Evolutionary conservation across 2,888 invertebrate species (phyloP).

Genomic region (Psococerastis gibbosa): DNA sequence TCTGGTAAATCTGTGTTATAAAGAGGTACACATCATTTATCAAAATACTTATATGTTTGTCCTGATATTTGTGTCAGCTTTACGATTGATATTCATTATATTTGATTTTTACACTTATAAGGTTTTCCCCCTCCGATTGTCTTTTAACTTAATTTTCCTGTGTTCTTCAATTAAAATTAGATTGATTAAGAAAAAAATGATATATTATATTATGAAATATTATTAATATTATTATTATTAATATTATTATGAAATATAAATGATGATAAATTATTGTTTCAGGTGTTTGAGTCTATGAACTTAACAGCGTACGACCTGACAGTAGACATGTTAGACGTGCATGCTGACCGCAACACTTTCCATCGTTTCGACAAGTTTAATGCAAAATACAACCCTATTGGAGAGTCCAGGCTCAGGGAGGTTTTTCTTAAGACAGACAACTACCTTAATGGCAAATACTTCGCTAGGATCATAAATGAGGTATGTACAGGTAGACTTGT

Average conservation of each 20-base stretch:
- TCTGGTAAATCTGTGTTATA: too few species aligned
- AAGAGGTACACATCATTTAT: too few species aligned
- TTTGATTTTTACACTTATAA: too few species aligned
- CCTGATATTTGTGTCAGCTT: too few species aligned
- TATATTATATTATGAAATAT: too few species aligned
- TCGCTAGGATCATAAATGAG: conserved; percentile 39
- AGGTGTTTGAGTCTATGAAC: conserved; percentile 36
- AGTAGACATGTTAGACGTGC: conserved; percentile 42
- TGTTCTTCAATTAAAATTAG: neutral
- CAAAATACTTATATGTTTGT: too few species aligned
- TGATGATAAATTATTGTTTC: conserved; percentile 12
- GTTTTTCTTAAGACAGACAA: conserved; percentile 48
- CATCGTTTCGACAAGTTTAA: conserved; percentile 45
- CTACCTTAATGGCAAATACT: conserved; percentile 36
- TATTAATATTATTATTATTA: too few species aligned
- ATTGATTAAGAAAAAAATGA: neutral
- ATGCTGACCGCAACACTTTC: conserved; percentile 40
- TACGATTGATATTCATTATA: too few species aligned
- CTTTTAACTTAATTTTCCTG: too few species aligned
- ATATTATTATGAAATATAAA: neutral
- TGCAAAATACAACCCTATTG: conserved; percentile 44
- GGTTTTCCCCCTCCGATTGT: too few species aligned
- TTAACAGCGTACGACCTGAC: conserved; percentile 38
- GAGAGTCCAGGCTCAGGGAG: conserved; percentile 35
- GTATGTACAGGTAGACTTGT: conserved; percentile 27